A percentile compares a stretch with the other conserved stretches of the same genome.
These are phyloP conservation scores for Stramonita haemastoma DNA, from an alignment of 2,888 invertebrate genomes.

Conservation along the genomic window DNA sequence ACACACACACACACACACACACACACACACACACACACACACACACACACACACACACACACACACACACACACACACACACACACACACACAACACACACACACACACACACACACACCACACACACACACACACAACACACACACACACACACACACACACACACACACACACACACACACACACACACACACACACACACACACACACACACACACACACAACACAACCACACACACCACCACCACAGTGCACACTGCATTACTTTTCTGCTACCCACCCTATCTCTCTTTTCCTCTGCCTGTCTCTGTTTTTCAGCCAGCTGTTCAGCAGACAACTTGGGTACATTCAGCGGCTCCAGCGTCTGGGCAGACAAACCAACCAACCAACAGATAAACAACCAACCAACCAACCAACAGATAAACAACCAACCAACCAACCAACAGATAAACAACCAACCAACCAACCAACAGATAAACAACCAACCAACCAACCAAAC, in stretches of 20 bases:
- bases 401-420: background rate
- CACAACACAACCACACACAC: background rate
- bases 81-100: background rate
- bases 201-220: background rate
- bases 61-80: background rate
- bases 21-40: background rate
- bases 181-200: background rate
- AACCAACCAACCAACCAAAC: too few relatives aligned
- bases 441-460: background rate
- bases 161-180: background rate
- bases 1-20: background rate
- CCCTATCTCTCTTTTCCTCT: conserved; percentile 69
- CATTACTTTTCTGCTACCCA: conserved; percentile 38
- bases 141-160: too few relatives aligned
- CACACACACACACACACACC: too few relatives aligned
- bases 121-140: too few relatives aligned
- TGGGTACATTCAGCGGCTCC: conserved; percentile 65
- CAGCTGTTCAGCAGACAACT: conserved; percentile 64
- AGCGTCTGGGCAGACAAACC: conserved; percentile 56
- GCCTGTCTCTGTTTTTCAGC: conserved; percentile 67
- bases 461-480: too few relatives aligned
- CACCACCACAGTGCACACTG: background rate
- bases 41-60: background rate
- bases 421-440: background rate
- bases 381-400: too few relatives aligned